Conservation (phyloP, 1,140 invertebrate species). For the Calliopsis andreniformis region DNA sequence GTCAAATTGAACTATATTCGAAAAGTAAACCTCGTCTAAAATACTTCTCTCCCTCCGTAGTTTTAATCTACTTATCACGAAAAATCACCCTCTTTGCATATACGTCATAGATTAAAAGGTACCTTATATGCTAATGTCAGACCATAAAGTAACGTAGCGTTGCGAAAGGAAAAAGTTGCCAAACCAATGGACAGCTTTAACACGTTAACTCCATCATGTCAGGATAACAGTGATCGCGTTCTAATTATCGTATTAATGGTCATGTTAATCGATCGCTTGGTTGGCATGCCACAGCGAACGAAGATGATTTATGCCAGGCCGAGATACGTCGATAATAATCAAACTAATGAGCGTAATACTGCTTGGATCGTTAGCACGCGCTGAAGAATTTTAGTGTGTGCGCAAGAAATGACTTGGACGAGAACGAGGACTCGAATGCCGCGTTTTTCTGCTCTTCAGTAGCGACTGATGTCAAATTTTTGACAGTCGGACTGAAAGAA, state of each 20-base stretch:
- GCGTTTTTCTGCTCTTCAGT: not conserved
- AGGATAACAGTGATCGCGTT: slow-evolving; percentile 20
- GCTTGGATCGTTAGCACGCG: not conserved
- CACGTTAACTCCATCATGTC: slow-evolving; percentile 20
- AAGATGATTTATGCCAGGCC: slow-evolving; percentile 23
- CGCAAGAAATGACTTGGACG: not conserved
- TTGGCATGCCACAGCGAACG: not conserved
- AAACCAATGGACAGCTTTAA: not conserved
- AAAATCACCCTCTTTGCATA: too few species aligned
- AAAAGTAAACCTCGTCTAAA: too few species aligned
- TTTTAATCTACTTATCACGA: too few species aligned
- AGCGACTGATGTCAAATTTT: not conserved
- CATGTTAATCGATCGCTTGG: slow-evolving; percentile 30
- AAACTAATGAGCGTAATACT: not conserved
- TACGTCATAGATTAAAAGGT: too few species aligned
- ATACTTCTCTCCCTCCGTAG: too few species aligned
- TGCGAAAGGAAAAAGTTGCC: not conserved
- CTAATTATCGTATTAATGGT: slow-evolving; percentile 42
- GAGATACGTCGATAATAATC: not conserved
- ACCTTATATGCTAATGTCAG: too few species aligned
- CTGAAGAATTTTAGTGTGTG: not conserved
- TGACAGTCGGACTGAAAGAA: not conserved
- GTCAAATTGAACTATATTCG: too few species aligned
- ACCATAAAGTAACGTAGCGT: too few species aligned
- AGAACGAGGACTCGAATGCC: not conserved